Conservation (phyloP, 2,797 vertebrate genomes). For the Gephyroberyx darwinii region DNA sequence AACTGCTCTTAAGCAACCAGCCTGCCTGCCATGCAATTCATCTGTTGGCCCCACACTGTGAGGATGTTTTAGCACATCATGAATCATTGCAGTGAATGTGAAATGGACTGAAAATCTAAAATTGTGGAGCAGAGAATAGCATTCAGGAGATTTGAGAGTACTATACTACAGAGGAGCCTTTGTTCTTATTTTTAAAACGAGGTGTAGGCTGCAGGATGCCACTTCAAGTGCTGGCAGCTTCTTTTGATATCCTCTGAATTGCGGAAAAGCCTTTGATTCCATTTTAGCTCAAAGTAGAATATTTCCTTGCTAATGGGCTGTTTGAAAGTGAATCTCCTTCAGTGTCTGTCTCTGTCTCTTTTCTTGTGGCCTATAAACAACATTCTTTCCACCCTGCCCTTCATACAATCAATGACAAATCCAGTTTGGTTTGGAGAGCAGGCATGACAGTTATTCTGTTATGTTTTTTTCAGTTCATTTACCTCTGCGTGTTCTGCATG, state of each 20-base stretch:
- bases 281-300: conserved; percentile 58
- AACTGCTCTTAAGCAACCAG: conserved; percentile 43
- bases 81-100: conserved; percentile 36
- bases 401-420: conserved; percentile 4
- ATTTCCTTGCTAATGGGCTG: conserved; percentile 38
- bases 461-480: not conserved
- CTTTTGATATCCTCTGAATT: conserved; percentile 58
- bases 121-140: conserved; percentile 12
- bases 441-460: too few species aligned
- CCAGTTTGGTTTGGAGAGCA: conserved; percentile 11
- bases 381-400: conserved; percentile 1
- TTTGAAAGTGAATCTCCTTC: conserved; percentile 21
- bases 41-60: conserved; percentile 50
- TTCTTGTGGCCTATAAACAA: conserved; percentile 13
- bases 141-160: conserved; percentile 35
- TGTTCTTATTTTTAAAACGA: conserved; percentile 67
- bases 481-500: not conserved
- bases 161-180: conserved; percentile 40
- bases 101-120: conserved; percentile 28
- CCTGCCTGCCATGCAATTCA: conserved; percentile 25
- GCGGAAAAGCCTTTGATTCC: conserved; percentile 49
- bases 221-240: conserved; percentile 52
- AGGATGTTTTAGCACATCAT: conserved; percentile 39
- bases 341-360: not conserved
- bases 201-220: conserved; percentile 42